phyloP scores from a whole-genome alignment of 2,113 vertebrate genomes.

The Forbesichthys agassizii region DNA sequence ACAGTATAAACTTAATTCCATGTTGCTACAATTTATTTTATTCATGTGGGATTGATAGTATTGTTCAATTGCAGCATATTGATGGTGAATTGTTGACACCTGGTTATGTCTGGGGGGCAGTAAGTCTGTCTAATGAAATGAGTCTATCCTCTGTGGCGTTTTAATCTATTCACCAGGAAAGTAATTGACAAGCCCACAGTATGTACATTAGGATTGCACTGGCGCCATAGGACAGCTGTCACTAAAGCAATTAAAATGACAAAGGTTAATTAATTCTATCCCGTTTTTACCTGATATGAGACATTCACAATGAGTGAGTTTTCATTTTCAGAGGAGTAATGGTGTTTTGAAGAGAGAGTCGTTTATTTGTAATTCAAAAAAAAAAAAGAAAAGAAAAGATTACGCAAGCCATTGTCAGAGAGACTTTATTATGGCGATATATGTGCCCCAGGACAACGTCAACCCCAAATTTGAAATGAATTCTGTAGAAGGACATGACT shows the following conservation, averaged over 20 bases:
- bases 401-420: slow-evolving; percentile 55
- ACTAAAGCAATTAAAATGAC: slow-evolving; percentile 79
- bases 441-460: slow-evolving; percentile 39
- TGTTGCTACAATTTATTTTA: slow-evolving; percentile 67
- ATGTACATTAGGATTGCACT: slow-evolving; percentile 64
- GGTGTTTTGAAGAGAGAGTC: slow-evolving; percentile 63
- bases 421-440: slow-evolving; percentile 63
- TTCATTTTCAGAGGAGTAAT: slow-evolving; percentile 69
- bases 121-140: slow-evolving; percentile 74
- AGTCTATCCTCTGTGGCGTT: slow-evolving; percentile 71
- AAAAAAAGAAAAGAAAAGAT: slow-evolving; percentile 8
- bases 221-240: slow-evolving; percentile 72
- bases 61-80: slow-evolving; percentile 68
- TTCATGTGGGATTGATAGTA: slow-evolving; percentile 63
- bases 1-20: slow-evolving; percentile 70
- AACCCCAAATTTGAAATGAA: slow-evolving; percentile 46
- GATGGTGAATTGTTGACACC: slow-evolving; percentile 65
- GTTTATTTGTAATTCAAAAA: slow-evolving; percentile 66
- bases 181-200: slow-evolving; percentile 74
- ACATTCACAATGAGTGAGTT: slow-evolving; percentile 64
- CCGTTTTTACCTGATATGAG: slow-evolving; percentile 73
- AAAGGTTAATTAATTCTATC: slow-evolving; percentile 78
- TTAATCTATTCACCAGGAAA: slow-evolving; percentile 75
- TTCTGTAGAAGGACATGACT: slow-evolving; percentile 50
- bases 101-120: slow-evolving; percentile 69